Evolutionary conservation across 23 tunicate species (phyloP).

Genomic region (Botrylloides violaceus): DNA sequence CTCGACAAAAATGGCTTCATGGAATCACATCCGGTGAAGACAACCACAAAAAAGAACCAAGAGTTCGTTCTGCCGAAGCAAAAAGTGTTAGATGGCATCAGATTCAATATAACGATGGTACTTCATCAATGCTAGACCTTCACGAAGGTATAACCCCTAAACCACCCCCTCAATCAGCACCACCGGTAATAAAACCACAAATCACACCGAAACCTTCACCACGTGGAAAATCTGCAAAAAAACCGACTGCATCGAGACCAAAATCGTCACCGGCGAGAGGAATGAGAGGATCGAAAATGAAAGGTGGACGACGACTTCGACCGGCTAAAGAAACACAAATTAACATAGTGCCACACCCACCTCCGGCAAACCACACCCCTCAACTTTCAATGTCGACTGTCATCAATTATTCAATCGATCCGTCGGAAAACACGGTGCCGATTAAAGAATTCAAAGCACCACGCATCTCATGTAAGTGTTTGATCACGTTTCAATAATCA

Average conservation of each 20-base stretch:
- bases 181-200: constrained; percentile 19
- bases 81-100: constrained; percentile 86
- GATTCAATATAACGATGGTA: constrained; percentile 81
- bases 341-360: constrained; percentile 57
- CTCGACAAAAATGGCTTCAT: constrained; percentile 77
- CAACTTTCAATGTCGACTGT: constrained; percentile 38
- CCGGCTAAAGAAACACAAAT: constrained; percentile 32
- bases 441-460: constrained; percentile 1
- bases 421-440: background rate
- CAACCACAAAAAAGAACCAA: background rate
- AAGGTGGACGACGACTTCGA: constrained; percentile 40
- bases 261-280: constrained; percentile 20
- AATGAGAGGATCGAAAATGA: constrained; percentile 11
- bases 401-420: constrained; percentile 46
- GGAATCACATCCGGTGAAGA: constrained; percentile 22
- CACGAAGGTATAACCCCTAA: constrained; percentile 2
- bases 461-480: no score
- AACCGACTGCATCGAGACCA: background rate
- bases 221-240: background rate
- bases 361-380: constrained; percentile 27
- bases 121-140: constrained; percentile 47
- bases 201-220: background rate
- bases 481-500: no score
- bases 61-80: constrained; percentile 3
- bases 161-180: background rate